These are phyloP conservation scores for Calcarius ornatus DNA, from an alignment of 2,113 vertebrate species.

Conservation along the genomic window DNA sequence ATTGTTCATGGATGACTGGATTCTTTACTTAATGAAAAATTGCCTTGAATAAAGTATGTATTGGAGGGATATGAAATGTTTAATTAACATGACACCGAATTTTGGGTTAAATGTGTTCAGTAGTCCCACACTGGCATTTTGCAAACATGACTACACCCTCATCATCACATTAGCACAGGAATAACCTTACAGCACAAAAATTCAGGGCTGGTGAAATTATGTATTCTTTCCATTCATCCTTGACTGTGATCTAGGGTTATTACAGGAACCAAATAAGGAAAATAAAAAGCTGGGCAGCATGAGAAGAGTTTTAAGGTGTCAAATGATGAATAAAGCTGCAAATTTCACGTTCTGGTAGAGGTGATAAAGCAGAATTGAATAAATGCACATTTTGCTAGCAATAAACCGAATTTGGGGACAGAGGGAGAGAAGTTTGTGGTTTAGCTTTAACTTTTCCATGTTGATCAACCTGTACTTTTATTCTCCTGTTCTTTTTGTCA, in stretches of 20 bases:
- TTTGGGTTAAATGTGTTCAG: conserved; percentile 6
- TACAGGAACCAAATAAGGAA: not conserved
- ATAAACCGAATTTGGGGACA: not conserved
- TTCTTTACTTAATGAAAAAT: conserved; percentile 35
- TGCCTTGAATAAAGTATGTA: not conserved
- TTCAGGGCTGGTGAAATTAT: not conserved
- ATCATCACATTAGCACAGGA: not conserved
- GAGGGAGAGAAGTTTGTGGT: not conserved
- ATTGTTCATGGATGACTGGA: conserved; percentile 17
- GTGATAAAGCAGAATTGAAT: not conserved
- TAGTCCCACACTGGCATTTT: not conserved
- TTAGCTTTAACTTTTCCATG: not conserved
- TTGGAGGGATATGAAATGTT: not conserved
- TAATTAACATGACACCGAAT: not conserved
- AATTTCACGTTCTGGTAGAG: not conserved
- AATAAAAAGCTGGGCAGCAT: not conserved
- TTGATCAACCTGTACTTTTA: not conserved
- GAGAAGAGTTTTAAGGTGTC: not conserved
- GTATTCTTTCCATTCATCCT: not conserved
- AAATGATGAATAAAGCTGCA: not conserved
- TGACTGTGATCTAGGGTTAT: not conserved
- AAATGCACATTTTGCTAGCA: not conserved
- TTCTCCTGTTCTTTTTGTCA: not conserved
- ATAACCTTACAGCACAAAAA: not conserved
- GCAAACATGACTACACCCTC: not conserved